phyloP scores from a whole-genome alignment of 2,888 invertebrate species.

The Trissolcus japonicus region DNA sequence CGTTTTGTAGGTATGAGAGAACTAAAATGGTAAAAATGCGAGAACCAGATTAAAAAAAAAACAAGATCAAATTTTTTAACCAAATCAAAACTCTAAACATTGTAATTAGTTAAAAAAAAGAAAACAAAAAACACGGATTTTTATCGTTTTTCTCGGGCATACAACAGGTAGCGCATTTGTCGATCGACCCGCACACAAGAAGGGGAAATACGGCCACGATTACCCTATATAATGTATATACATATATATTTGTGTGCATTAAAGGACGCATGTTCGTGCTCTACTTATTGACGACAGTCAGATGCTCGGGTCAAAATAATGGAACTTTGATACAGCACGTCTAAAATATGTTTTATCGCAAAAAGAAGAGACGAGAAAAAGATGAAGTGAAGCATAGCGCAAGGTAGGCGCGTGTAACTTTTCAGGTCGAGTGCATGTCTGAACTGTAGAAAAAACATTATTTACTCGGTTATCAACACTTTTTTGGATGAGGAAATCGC shows the following conservation, averaged over 20 bases:
- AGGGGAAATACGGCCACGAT: conserved; percentile 54
- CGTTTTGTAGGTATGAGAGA: neutral
- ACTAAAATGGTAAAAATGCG: too few species aligned
- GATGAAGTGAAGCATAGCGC: neutral
- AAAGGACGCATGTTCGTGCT: conserved; percentile 57
- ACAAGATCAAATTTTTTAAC: neutral
- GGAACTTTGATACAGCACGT: conserved; percentile 45
- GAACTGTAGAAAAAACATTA: conserved; percentile 1
- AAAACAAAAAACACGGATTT: conserved; percentile 35
- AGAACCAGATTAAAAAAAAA: neutral
- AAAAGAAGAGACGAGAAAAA: conserved; percentile 10
- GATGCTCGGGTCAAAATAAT: conserved; percentile 54
- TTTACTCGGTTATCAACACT: conserved; percentile 21
- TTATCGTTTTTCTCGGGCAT: conserved; percentile 35
- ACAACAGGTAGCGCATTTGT: conserved; percentile 56
- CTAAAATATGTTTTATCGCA: conserved; percentile 29
- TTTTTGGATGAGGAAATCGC: conserved; percentile 10
- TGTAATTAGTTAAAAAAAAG: conserved; percentile 7
- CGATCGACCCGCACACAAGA: conserved; percentile 51
- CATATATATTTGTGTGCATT: conserved; percentile 54
- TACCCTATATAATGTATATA: conserved; percentile 48
- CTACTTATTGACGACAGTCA: conserved; percentile 55
- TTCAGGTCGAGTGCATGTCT: neutral
- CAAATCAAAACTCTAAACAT: conserved; percentile 1
- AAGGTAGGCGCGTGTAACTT: neutral